Conservation (phyloP, 2,797 vertebrate species). For the Spinus olivaceus region DNA sequence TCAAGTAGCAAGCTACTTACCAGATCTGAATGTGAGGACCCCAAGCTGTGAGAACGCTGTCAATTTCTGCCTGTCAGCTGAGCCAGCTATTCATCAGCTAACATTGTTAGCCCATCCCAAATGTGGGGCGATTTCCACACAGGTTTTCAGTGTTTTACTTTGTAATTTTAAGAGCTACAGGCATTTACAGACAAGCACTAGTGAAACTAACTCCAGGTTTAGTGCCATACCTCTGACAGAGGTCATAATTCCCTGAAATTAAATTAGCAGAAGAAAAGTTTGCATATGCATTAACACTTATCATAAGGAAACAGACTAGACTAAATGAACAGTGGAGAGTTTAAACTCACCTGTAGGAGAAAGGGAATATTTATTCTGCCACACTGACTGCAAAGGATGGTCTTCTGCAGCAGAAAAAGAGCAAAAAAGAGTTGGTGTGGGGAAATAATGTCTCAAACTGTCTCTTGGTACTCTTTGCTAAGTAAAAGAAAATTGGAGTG, state of each 20-base stretch:
- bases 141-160: background rate
- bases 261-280: background rate
- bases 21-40: background rate
- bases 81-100: background rate
- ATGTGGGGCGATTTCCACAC: background rate
- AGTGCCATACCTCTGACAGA: background rate
- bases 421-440: background rate
- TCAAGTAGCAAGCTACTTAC: background rate
- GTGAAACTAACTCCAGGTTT: background rate
- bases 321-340: background rate
- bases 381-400: background rate
- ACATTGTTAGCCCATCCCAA: background rate
- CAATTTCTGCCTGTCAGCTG: background rate
- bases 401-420: background rate
- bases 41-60: background rate
- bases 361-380: background rate
- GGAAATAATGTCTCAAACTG: background rate
- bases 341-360: background rate
- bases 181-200: background rate
- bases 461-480: background rate
- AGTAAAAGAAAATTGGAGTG: background rate
- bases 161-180: background rate
- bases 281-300: background rate
- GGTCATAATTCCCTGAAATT: background rate
- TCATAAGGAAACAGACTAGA: background rate